phyloP scores from a whole-genome alignment of 1,140 invertebrate species.

The Polypedilum vanderplanki region DNA sequence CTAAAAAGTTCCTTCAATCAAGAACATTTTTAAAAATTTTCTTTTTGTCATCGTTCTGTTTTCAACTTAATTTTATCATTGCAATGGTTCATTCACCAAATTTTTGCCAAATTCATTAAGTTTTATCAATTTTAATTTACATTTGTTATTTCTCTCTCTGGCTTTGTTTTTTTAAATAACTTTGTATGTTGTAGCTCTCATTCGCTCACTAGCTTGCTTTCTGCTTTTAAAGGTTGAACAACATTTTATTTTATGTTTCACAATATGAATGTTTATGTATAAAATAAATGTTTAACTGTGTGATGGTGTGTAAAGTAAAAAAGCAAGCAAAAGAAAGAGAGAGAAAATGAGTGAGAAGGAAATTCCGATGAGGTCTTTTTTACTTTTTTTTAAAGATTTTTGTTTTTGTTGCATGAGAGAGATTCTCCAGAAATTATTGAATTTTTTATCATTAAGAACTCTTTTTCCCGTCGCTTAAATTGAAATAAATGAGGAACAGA shows the following conservation, averaged over 20 bases:
- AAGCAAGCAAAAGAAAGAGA: neutral
- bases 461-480: no score
- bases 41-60: neutral
- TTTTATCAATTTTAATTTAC: conserved; percentile 28
- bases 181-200: neutral
- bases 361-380: neutral
- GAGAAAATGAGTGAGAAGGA: neutral
- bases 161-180: neutral
- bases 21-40: neutral
- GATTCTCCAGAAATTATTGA: no score
- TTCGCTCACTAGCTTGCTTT: neutral
- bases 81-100: conserved; percentile 18
- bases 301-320: neutral
- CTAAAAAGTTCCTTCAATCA: neutral
- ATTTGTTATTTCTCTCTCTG: neutral
- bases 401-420: no score
- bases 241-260: conserved; percentile 14
- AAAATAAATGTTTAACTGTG: neutral
- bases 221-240: neutral
- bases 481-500: no score
- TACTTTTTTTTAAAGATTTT: no score
- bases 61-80: neutral
- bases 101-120: neutral
- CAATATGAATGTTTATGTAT: conserved; percentile 14
- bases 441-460: no score